Evolutionary conservation across 2,113 vertebrate genomes (phyloP).

Genomic region (Tauraco erythrolophus): DNA sequence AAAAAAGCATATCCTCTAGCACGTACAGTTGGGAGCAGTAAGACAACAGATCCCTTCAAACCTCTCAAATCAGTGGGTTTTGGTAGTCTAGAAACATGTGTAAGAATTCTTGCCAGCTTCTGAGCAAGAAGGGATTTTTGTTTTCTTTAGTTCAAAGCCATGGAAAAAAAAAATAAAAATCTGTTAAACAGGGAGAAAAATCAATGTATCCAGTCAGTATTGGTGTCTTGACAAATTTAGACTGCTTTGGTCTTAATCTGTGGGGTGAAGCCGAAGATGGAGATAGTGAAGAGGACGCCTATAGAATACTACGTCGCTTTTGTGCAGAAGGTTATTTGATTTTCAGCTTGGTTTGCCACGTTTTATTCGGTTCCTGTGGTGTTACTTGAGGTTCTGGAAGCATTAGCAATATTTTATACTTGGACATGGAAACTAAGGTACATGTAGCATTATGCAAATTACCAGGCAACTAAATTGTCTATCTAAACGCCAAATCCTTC

Average conservation of each 20-base stretch:
- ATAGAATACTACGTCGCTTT: background rate
- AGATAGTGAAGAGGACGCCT: background rate
- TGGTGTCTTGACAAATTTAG: background rate
- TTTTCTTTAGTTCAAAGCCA: background rate
- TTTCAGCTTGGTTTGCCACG: fast-evolving
- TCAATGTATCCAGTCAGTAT: background rate
- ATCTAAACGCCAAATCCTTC: background rate
- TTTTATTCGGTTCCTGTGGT: background rate
- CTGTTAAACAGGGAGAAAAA: background rate
- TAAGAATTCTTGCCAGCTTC: background rate
- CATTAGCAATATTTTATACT: background rate
- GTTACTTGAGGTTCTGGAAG: too few relatives aligned
- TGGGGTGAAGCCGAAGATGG: background rate
- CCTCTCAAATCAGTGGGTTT: background rate
- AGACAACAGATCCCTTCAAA: background rate
- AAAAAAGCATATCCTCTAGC: background rate
- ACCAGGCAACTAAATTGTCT: background rate
- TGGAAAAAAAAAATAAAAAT: background rate
- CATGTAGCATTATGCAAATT: background rate
- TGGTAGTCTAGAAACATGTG: background rate
- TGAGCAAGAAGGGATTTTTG: background rate
- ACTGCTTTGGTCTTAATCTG: background rate
- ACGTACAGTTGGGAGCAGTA: background rate
- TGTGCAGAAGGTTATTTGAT: background rate
- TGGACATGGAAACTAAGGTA: background rate